Percentiles rank a stretch among this genome's conserved stretches.
Conservation (phyloP, 2,113 vertebrate species). For the Cynocephalus volans region DNA sequence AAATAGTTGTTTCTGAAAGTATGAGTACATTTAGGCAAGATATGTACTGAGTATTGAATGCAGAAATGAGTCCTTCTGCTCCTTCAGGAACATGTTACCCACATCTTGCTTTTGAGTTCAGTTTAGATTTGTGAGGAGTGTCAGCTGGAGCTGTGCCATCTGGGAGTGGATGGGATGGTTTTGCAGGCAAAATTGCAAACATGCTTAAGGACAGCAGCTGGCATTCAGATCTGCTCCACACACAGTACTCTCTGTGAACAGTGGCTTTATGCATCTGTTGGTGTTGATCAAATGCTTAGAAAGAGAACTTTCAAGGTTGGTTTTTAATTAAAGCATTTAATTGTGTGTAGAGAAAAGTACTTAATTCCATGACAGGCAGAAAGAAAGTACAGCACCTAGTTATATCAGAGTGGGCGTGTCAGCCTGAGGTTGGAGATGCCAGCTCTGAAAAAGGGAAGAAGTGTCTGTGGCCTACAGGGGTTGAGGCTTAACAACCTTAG, state of each 20-base stretch:
- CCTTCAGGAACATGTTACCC: neutral
- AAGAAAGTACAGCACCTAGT: neutral
- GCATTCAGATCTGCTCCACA: neutral
- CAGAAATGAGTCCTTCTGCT: neutral
- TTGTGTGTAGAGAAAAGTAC: neutral
- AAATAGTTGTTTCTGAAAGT: neutral
- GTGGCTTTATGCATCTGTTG: no score
- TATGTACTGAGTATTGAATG: neutral
- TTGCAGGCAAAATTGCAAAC: neutral
- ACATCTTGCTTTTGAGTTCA: neutral
- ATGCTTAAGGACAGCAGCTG: no score
- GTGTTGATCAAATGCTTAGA: neutral
- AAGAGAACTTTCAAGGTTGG: neutral
- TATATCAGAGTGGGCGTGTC: neutral
- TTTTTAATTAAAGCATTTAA: neutral
- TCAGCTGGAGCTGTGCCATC: neutral
- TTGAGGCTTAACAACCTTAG: neutral
- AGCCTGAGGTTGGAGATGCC: neutral
- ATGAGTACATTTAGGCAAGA: fast-evolving
- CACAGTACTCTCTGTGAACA: neutral
- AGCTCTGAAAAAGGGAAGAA: neutral
- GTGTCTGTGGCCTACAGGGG: fast-evolving
- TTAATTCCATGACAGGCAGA: neutral
- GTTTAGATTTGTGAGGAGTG: neutral
- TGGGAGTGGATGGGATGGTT: neutral